These are phyloP conservation scores for Plebejus anna DNA, from an alignment of 2,888 invertebrate species.

Conservation along the genomic window DNA sequence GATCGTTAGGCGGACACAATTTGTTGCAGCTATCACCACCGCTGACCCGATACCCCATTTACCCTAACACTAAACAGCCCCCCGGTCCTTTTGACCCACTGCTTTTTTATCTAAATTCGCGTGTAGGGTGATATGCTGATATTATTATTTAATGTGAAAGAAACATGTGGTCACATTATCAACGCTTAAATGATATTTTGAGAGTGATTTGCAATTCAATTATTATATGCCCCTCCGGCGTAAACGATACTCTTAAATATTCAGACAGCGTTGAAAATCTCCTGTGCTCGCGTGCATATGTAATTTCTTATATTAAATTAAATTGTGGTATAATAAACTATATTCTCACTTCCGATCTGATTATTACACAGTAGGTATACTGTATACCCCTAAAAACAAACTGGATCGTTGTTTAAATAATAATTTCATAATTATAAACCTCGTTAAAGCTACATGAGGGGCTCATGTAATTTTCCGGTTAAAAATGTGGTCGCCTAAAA, in stretches of 20 bases:
- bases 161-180: conserved; percentile 72
- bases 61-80: conserved; percentile 51
- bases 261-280: conserved; percentile 23
- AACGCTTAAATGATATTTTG: conserved; percentile 70
- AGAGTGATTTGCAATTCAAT: conserved; percentile 69
- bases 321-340: background rate
- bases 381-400: background rate
- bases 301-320: conserved; percentile 16
- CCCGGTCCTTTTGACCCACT: conserved; percentile 42
- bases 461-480: conserved; percentile 21
- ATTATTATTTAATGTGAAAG: conserved; percentile 71
- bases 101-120: conserved; percentile 25
- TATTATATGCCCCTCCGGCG: conserved; percentile 51
- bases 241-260: conserved; percentile 24
- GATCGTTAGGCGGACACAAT: conserved; percentile 73
- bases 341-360: background rate
- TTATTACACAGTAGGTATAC: background rate
- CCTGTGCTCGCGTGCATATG: conserved; percentile 16
- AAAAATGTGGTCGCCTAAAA: conserved; percentile 14
- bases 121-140: conserved; percentile 49
- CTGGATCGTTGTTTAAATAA: background rate
- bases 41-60: conserved; percentile 78
- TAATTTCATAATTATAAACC: background rate
- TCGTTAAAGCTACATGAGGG: background rate
- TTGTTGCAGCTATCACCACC: conserved; percentile 77